Base-by-base conservation (phyloP, 1,140 invertebrate genomes). In the Drosophila sulfurigaster region DNA sequence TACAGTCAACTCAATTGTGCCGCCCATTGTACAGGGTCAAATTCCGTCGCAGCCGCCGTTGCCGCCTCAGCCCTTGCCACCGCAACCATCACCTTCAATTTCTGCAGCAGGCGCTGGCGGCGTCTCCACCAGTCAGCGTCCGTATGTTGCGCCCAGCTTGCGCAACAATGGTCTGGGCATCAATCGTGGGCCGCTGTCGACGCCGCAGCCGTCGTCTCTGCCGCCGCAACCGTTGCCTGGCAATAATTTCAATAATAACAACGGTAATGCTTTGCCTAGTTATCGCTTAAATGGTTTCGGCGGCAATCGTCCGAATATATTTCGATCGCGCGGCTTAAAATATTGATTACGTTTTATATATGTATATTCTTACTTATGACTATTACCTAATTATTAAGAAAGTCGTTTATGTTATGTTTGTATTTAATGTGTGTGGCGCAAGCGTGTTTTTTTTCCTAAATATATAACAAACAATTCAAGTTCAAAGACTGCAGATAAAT, bases 281-380 rank as follows among this genome's bases (percentile, higher is more conserved):
- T 82, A 76, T 70, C 65, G 78, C 43, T 46, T 56, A 32, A 82
- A 77, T 41, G 48, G 25, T 4, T 78, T 78, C 60, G 82, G 78
- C 49, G 71, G 16, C n/a, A 88, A 79, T 77, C 75, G 75, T 58
- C 87, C 74, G 11, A 91, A 92, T 52, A 75, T 59, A 41, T 63
- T 72, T 60, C 73, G 91, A 64, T 92, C 91, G 41, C 91, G 91
- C 62, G 91, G 91, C 41, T 76, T 92, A 73, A 92, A 92, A 75
- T 92, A 92, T 78, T 91, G 66, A 90, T 41, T 35, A 56, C 13
- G 28, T 35, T 56, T 38, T 32, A 32, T 16, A 56, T 6, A 56
- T 64, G 48, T 52, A 30, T 66, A 66, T 52, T 59, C 43, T 65
- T 46, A 49, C 32, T 25, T 76, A 83, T 60, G 46, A n/a, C 58